phyloP scores from a whole-genome alignment of 2,888 invertebrate species.

The Papilio protenor region DNA sequence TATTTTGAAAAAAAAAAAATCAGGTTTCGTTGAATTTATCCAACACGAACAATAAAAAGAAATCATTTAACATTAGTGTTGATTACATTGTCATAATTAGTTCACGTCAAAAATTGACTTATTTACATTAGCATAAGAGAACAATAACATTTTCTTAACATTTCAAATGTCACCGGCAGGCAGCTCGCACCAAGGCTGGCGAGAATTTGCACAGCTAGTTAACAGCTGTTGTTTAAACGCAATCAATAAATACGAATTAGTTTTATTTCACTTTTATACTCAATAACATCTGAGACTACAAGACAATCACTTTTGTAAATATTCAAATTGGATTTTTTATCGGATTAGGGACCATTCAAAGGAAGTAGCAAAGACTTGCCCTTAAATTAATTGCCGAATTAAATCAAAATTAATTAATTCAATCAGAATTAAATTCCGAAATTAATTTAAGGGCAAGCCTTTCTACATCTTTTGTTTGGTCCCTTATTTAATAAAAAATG shows the following conservation, averaged over 20 bases:
- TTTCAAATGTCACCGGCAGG: conserved; percentile 19
- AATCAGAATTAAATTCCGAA: no score
- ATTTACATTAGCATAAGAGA: conserved; percentile 9
- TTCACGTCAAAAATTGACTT: conserved; percentile 7
- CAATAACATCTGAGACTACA: background rate
- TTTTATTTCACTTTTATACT: conserved; percentile 3
- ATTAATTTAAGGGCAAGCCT: no score
- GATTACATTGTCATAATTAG: background rate
- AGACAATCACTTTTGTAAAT: background rate
- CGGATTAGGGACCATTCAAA: background rate
- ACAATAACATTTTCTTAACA: conserved; percentile 31
- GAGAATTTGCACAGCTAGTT: conserved; percentile 17
- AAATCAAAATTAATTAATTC: no score
- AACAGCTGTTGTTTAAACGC: background rate
- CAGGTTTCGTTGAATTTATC: background rate
- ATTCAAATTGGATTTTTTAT: background rate
- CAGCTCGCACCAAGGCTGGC: conserved; percentile 20
- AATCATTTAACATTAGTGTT: background rate
- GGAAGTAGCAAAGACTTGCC: no score
- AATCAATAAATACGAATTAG: background rate
- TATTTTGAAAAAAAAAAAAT: no score
- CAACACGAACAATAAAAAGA: background rate
- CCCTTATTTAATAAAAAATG: no score
- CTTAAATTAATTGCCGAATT: no score
- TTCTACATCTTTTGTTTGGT: no score